phyloP scores from a whole-genome alignment of 1,140 invertebrate genomes.

The Lepidotrigona ventralis region DNA sequence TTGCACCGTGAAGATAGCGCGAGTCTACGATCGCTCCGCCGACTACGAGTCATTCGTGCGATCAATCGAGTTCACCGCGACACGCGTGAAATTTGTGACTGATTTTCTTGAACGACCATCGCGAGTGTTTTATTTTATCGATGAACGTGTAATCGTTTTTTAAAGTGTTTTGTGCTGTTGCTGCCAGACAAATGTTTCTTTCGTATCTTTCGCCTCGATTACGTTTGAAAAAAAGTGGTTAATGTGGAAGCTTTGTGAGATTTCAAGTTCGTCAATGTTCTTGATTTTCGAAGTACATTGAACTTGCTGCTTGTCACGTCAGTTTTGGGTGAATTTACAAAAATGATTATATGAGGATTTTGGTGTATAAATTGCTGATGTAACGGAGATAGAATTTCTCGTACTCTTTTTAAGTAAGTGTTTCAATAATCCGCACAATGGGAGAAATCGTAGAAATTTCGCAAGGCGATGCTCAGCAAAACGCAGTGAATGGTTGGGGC shows the following conservation, averaged over 20 bases:
- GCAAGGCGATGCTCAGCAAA: conserved; percentile 25
- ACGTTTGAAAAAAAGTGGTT: conserved; percentile 1
- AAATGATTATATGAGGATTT: background rate
- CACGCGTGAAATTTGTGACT: conserved; percentile 18
- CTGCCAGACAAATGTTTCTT: background rate
- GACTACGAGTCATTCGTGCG: conserved; percentile 16
- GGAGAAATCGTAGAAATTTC: conserved; percentile 53
- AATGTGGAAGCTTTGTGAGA: background rate
- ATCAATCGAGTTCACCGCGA: conserved; percentile 37
- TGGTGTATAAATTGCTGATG: background rate
- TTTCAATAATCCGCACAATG: conserved; percentile 16
- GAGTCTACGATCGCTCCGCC: conserved; percentile 23
- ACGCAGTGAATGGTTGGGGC: conserved; percentile 62
- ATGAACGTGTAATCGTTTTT: background rate
- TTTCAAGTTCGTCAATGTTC: background rate
- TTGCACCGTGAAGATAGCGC: conserved; percentile 26
- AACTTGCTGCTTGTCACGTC: background rate
- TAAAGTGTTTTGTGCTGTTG: background rate
- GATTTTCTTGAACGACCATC: conserved; percentile 1
- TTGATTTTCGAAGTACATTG: background rate
- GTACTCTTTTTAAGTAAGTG: background rate
- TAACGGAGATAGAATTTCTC: background rate
- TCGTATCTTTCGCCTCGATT: background rate
- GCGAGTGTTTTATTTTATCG: conserved; percentile 20
- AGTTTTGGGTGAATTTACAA: background rate